These are phyloP conservation scores for Drosophila siamana DNA, from an alignment of 2,888 invertebrate species.

Conservation along the genomic window DNA sequence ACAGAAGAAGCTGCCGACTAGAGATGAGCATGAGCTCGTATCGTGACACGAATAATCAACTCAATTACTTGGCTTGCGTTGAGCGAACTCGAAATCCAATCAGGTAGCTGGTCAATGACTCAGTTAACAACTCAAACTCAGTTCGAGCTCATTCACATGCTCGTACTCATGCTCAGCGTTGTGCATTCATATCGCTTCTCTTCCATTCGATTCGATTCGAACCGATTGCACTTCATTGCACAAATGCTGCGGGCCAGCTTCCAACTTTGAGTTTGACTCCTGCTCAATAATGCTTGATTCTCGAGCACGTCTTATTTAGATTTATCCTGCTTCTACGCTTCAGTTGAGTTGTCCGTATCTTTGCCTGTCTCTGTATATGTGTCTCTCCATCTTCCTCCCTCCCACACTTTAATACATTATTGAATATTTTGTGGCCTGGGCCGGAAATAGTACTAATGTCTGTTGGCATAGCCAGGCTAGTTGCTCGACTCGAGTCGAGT, in stretches of 20 bases:
- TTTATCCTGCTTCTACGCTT: slow-evolving; percentile 76
- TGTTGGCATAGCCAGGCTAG: slow-evolving; percentile 28
- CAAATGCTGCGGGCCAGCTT: slow-evolving; percentile 53
- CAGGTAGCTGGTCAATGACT: slow-evolving; percentile 16
- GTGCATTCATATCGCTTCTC: slow-evolving; percentile 37
- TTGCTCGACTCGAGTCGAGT: background rate
- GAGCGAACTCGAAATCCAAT: slow-evolving; percentile 1
- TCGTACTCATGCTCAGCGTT: background rate
- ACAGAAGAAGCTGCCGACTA: slow-evolving; percentile 1
- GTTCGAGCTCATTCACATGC: background rate
- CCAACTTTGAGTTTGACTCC: background rate
- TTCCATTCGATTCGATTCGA: slow-evolving; percentile 55
- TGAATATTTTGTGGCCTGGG: slow-evolving; percentile 74
- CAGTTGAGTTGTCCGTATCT: slow-evolving; percentile 75
- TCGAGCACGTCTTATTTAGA: slow-evolving; percentile 78
- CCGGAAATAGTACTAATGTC: slow-evolving; percentile 77
- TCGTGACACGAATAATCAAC: slow-evolving; percentile 23
- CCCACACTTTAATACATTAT: slow-evolving; percentile 72
- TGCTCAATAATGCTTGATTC: slow-evolving; percentile 11
- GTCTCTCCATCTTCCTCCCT: no score
- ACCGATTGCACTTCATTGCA: slow-evolving; percentile 78
- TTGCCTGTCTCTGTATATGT: background rate
- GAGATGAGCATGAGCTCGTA: slow-evolving; percentile 35
- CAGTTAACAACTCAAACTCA: slow-evolving; percentile 4
- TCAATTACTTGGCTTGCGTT: background rate